phyloP scores from a whole-genome alignment of 2,888 invertebrate species.

The Pycnomerus fuliginosus region DNA sequence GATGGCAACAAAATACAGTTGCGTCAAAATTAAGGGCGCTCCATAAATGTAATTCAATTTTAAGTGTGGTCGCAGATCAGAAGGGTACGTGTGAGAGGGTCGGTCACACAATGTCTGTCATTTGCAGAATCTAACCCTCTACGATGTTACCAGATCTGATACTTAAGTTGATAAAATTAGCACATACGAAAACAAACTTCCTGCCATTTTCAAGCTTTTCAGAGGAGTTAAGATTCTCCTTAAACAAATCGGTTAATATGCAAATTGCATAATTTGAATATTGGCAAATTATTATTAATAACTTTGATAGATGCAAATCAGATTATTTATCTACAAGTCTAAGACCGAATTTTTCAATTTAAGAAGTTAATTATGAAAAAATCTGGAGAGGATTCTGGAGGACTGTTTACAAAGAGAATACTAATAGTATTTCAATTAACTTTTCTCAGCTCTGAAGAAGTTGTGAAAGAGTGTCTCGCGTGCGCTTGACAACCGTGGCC shows the following conservation, averaged over 20 bases:
- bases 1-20: conserved; percentile 15
- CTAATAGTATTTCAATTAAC: conserved; percentile 51
- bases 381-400: conserved; percentile 38
- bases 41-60: conserved; percentile 47
- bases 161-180: conserved; percentile 7
- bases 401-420: conserved; percentile 46
- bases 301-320: conserved; percentile 21
- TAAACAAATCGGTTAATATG: no score
- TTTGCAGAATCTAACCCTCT: conserved; percentile 18
- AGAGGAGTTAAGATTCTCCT: no score
- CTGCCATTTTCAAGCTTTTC: not conserved
- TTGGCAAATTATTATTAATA: conserved; percentile 18
- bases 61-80: conserved; percentile 39
- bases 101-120: conserved; percentile 15
- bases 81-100: conserved; percentile 13
- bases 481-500: conserved; percentile 47
- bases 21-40: conserved; percentile 20
- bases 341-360: conserved; percentile 41
- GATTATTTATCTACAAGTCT: conserved; percentile 24
- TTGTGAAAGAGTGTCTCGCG: conserved; percentile 48
- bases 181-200: not conserved
- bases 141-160: conserved; percentile 7
- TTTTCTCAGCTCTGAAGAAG: conserved; percentile 45
- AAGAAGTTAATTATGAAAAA: conserved; percentile 48
- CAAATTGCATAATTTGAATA: conserved; percentile 19